phyloP scores from a whole-genome alignment of 35 echinoderm and acorn worm species.

The Patiria miniata region DNA sequence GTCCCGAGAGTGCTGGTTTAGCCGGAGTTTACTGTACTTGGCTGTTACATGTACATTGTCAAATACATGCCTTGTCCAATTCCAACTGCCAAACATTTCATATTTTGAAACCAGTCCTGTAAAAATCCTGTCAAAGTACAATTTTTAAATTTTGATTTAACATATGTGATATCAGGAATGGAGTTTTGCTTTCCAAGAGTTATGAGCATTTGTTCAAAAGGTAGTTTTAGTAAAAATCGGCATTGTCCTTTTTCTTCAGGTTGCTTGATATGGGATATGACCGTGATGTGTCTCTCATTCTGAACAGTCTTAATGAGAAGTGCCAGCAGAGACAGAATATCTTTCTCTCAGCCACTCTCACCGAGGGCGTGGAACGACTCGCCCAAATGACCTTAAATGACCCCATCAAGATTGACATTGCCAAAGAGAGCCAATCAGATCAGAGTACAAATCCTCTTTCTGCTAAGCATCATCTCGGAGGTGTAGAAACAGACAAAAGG shows the following conservation, averaged over 20 bases:
- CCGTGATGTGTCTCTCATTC: conserved; percentile 76
- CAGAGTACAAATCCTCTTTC: neutral
- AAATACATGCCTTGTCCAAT: no score
- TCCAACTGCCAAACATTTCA: no score
- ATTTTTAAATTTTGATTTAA: no score
- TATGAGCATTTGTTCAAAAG: neutral
- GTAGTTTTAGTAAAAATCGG: neutral
- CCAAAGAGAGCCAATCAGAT: neutral
- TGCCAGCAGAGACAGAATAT: conserved; percentile 69
- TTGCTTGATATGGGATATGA: conserved; percentile 96
- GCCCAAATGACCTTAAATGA: conserved; percentile 82
- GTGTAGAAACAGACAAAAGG: neutral
- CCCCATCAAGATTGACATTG: conserved; percentile 73
- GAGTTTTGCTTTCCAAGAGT: no score
- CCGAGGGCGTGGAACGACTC: conserved; percentile 85
- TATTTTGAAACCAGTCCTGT: no score
- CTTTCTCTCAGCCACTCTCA: conserved; percentile 89
- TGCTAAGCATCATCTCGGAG: neutral
- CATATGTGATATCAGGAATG: no score
- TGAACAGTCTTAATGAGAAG: conserved; percentile 88
- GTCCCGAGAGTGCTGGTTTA: no score
- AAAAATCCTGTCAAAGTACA: no score
- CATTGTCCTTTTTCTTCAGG: conserved; percentile 47
- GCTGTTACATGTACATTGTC: no score
- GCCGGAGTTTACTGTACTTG: no score